Conservation (phyloP, 2,888 invertebrate species). For the Ormia ochracea region DNA sequence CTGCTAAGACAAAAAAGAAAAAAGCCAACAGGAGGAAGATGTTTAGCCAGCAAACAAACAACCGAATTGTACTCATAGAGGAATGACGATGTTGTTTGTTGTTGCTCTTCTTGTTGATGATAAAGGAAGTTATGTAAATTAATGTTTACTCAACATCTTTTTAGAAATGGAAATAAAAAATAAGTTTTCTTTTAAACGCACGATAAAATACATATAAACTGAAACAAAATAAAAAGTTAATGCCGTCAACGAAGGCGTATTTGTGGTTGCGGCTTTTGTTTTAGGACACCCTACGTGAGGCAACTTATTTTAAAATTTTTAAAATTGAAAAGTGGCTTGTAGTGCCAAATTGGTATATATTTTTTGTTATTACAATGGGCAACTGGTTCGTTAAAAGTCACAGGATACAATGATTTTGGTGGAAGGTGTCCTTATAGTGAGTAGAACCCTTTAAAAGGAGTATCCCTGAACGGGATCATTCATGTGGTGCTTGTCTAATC, state of each 20-base stretch:
- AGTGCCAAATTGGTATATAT: too few relatives aligned
- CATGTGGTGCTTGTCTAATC: slow-evolving; percentile 65
- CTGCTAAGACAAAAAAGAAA: slow-evolving; percentile 63
- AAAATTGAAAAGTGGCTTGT: too few relatives aligned
- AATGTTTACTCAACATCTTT: slow-evolving; percentile 77
- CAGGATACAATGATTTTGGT: too few relatives aligned
- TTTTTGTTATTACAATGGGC: too few relatives aligned
- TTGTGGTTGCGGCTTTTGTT: slow-evolving; percentile 53
- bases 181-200: slow-evolving; percentile 40
- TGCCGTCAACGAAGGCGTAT: slow-evolving; percentile 45
- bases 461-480: slow-evolving; percentile 11
- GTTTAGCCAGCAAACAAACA: background rate
- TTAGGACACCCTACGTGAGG: background rate
- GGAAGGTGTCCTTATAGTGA: background rate
- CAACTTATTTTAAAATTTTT: too few relatives aligned
- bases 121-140: slow-evolving; percentile 76
- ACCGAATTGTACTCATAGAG: slow-evolving; percentile 13
- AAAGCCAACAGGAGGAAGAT: slow-evolving; percentile 41
- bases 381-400: too few relatives aligned
- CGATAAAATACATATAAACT: background rate
- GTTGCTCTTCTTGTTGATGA: slow-evolving; percentile 29
- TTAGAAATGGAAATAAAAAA: slow-evolving; percentile 55
- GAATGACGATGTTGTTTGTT: slow-evolving; percentile 4
- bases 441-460: too few relatives aligned
- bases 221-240: slow-evolving; percentile 18